Base-by-base conservation (phyloP, 1,140 invertebrate species). In the Adelges cooleyi region DNA sequence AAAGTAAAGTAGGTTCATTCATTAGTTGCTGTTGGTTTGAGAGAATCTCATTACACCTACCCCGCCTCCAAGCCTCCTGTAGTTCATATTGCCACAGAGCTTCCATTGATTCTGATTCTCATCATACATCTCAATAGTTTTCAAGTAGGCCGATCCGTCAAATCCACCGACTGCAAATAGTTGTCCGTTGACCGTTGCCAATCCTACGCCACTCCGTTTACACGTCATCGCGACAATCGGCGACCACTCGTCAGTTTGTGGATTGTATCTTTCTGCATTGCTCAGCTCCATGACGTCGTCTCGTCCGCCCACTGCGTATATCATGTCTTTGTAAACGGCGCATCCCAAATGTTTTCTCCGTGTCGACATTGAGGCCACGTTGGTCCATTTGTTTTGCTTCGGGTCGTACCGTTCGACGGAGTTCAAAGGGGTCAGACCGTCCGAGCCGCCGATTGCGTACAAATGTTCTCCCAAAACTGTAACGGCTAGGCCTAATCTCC, bases 221-320 rank as follows among this genome's bases (percentile, higher is more conserved):
- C 92, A 96, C 66, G 92, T 98, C 95, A 99, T 98, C 6, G 95
- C 93, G 29, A 98, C 93, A 71, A 98, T 95, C 1, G 95, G 94
- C 74, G 90, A 92, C 95, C 95, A 99, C 38, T 90, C 86, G 78
- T 98, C 95, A 22, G 88, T 92, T 71, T 90, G 85, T 17, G 95
- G 93, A 80, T 97, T 95, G 75, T 96, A 98, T 66, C 91, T 77
- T 77, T 99, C 95, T 0, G 93, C 95, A 71, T 90, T 93, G 67
- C 88, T 93, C 3, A 99, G 79, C 77, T 99, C 96, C 78, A 95
- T 96, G 70, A 92, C 92, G 78, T 98, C 95, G 74, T 98, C 95
- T 68, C 95, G 80, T 8, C 92, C 92, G 59, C 92, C 92, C n/a
- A 95, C 91, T 25, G 95, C 95, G 78, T 98, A 99, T 69, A 99